A percentile compares a stretch with the other conserved stretches of the same genome.
Conservation (phyloP, 1,140 invertebrate genomes). For the Tetramorium alpestre region DNA sequence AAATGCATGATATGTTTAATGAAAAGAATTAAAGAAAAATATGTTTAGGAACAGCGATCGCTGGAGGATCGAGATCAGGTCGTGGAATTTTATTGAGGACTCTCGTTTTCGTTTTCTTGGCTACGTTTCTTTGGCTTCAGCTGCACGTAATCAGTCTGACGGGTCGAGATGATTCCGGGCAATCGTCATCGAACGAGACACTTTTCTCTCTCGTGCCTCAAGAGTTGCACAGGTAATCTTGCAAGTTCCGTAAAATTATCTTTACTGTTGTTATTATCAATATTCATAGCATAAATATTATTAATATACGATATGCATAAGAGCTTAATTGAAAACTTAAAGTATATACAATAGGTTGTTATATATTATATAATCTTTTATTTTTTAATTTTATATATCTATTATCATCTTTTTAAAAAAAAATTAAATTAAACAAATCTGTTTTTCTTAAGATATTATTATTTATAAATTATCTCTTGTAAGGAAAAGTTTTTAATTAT, state of each 20-base stretch:
- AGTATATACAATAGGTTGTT: background rate
- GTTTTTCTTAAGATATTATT: background rate
- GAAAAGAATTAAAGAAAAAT: background rate
- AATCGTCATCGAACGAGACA: slow-evolving; percentile 80
- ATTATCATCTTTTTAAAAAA: background rate
- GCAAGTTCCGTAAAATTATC: background rate
- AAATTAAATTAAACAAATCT: slow-evolving; percentile 5
- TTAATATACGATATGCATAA: background rate
- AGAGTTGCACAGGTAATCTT: slow-evolving; percentile 81
- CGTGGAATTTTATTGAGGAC: slow-evolving; percentile 87
- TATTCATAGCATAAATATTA: background rate
- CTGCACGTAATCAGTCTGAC: slow-evolving; percentile 88
- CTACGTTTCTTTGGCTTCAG: slow-evolving; percentile 90
- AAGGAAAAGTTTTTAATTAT: background rate
- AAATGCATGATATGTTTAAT: background rate
- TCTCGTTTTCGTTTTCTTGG: slow-evolving; percentile 88
- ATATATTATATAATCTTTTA: background rate
- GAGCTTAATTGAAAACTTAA: background rate
- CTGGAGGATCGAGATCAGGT: slow-evolving; percentile 80
- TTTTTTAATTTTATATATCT: background rate
- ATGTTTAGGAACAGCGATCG: slow-evolving; percentile 75
- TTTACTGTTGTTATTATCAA: no score
- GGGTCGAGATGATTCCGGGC: slow-evolving; percentile 78
- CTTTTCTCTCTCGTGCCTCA: slow-evolving; percentile 84
- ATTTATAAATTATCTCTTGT: background rate